phyloP scores from a whole-genome alignment of 2,888 invertebrate genomes.

The Temnothorax ravouxi region DNA sequence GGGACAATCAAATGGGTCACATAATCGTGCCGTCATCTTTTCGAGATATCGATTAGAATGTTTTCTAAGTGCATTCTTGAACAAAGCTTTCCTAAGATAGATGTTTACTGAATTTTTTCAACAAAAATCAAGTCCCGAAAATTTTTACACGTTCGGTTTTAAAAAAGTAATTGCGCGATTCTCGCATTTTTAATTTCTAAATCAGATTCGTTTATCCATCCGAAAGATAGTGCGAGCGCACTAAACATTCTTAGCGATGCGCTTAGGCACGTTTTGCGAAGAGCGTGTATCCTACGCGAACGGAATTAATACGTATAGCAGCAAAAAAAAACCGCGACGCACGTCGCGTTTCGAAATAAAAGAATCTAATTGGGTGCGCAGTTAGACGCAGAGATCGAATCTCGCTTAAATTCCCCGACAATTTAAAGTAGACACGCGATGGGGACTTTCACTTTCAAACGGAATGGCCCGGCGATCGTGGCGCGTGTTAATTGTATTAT shows the following conservation, averaged over 20 bases:
- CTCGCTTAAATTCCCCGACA: slow-evolving; percentile 41
- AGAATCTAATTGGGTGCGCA: slow-evolving; percentile 14
- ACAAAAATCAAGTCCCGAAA: not conserved
- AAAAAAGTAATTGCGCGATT: not conserved
- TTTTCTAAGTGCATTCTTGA: slow-evolving; percentile 34
- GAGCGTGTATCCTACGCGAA: not conserved
- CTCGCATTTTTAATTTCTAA: not conserved
- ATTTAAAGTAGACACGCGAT: slow-evolving; percentile 56
- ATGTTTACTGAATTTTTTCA: slow-evolving; percentile 17
- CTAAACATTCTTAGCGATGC: not conserved
- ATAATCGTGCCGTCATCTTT: slow-evolving; percentile 7
- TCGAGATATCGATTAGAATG: slow-evolving; percentile 25
- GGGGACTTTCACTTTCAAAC: slow-evolving; percentile 49
- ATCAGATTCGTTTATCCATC: not conserved
- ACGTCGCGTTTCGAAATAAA: slow-evolving; percentile 25
- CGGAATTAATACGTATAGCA: not conserved
- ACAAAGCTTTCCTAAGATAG: not conserved
- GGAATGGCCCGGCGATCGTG: slow-evolving; percentile 49
- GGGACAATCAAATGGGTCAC: not conserved
- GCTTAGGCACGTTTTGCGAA: not conserved
- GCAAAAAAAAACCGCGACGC: slow-evolving; percentile 1
- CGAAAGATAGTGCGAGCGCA: not conserved
- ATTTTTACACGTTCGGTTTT: not conserved
- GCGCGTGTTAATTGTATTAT: slow-evolving; percentile 55
- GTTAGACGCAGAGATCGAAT: slow-evolving; percentile 41